Percentiles rank a stretch among this genome's conserved stretches.
phyloP scores from a whole-genome alignment of 1,140 invertebrate genomes.

The Platorchestia sp. region DNA sequence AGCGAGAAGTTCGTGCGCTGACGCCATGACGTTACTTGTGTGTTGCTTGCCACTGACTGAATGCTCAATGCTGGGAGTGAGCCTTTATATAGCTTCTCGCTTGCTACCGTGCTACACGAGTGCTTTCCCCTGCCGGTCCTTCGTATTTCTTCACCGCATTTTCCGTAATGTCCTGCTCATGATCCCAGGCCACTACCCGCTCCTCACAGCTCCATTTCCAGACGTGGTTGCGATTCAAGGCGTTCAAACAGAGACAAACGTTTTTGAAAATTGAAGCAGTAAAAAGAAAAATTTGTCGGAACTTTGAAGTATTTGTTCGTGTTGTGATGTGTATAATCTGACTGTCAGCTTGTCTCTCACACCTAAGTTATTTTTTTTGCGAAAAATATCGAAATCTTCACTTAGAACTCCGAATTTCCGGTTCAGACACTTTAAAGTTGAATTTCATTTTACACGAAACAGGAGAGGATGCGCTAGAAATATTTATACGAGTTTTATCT shows the following conservation, averaged over 20 bases:
- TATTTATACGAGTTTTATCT: too few species aligned
- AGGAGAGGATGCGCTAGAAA: too few species aligned
- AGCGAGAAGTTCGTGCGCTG: neutral
- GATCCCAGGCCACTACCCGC: neutral
- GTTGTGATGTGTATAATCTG: too few species aligned
- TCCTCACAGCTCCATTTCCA: neutral
- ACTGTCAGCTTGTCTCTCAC: too few species aligned
- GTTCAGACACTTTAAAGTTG: too few species aligned
- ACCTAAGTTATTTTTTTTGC: too few species aligned
- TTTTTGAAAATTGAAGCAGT: too few species aligned
- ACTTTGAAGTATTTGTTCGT: neutral
- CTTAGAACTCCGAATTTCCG: too few species aligned
- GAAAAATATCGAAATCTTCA: too few species aligned
- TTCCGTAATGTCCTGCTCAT: neutral
- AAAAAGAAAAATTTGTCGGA: too few species aligned
- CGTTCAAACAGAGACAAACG: too few species aligned
- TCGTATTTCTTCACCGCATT: neutral
- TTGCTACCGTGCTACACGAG: neutral
- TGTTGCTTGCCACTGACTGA: neutral
- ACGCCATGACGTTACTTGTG: neutral
- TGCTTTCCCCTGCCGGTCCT: neutral
- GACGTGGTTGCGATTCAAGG: neutral
- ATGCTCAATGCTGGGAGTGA: neutral
- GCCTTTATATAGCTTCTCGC: slow-evolving; percentile 12
- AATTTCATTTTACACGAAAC: too few species aligned